Base-by-base conservation (phyloP, 2,797 vertebrate species). In the Numenius phaeopus region DNA sequence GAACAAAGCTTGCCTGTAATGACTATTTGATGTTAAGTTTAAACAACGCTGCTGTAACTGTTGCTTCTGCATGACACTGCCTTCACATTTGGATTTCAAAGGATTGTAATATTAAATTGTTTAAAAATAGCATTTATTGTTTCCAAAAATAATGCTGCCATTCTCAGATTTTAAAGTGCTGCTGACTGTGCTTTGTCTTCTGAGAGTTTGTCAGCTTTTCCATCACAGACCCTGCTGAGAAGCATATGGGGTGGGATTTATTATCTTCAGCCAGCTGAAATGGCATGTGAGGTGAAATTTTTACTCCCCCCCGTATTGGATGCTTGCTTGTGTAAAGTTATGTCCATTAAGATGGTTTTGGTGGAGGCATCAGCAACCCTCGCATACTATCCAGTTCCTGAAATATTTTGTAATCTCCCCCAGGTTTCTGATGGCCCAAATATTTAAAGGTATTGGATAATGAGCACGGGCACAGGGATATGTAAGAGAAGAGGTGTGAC, bases 71-170 rank as follows among this genome's bases (percentile, higher is more conserved):
- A 34, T 67, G 55, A 90, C 47, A 42, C 69, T 39, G 40, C 62
- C 70, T 70, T 86, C 54, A 15, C 62, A 47, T 89, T 89, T 89
- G 26, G 72, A 44, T 86, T 85, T 83, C 87, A 89, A 92, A 89
- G 64, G 62, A 65, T 2, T 89, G 83, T 40, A 64, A 62, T 88
- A 83, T 91, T 84, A 71, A 55, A 57, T 86, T 55, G 37, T 87
- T 93, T 89, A 72, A 96, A 81, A 90, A 79, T 87, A 83, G 55
- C 65, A 29, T 86, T 93, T 83, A 89, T 94, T 97, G 82, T 89
- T 93, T 72, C 66, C 57, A 86, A 73, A 93, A 91, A 85, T 94
- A 95, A 87, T 77, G 42, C 87, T 85, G 78, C 58, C 58, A 40
- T 87, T 81, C 71, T 89, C 49, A 58, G 76, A 91, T 83, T 94